A percentile compares a stretch with the other conserved stretches of the same genome.
These are phyloP conservation scores for Cheilosia vulpina DNA, from an alignment of 2,888 invertebrate species.

Conservation along the genomic window DNA sequence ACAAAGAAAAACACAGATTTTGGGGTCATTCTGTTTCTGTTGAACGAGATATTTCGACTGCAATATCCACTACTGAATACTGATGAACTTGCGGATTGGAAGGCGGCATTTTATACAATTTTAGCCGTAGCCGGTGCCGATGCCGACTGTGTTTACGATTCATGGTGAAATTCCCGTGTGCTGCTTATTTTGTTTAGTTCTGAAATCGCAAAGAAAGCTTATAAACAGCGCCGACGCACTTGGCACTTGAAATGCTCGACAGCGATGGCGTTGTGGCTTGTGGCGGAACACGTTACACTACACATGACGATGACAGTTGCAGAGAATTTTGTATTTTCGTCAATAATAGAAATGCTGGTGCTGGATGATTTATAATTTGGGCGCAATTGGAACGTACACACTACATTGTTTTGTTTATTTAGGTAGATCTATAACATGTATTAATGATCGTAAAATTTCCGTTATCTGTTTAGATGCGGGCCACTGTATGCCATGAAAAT, in stretches of 20 bases:
- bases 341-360: too few species aligned
- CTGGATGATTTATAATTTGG: too few species aligned
- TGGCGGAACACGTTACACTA: too few species aligned
- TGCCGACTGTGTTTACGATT: neutral
- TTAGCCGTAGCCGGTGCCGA: neutral
- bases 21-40: neutral
- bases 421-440: too few species aligned
- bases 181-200: neutral
- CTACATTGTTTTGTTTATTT: too few species aligned
- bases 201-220: neutral
- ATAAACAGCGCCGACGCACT: neutral
- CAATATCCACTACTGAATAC: neutral
- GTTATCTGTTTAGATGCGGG: too few species aligned
- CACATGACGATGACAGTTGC: too few species aligned
- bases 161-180: neutral
- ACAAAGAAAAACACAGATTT: neutral
- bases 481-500: too few species aligned
- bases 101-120: neutral
- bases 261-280: too few species aligned
- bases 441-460: too few species aligned
- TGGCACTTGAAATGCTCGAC: neutral
- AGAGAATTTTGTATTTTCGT: too few species aligned
- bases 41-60: neutral
- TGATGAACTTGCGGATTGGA: neutral
- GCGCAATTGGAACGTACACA: too few species aligned